These are phyloP conservation scores for Geopemphigus sp. DNA, from an alignment of 1,140 invertebrate genomes.

Conservation along the genomic window DNA sequence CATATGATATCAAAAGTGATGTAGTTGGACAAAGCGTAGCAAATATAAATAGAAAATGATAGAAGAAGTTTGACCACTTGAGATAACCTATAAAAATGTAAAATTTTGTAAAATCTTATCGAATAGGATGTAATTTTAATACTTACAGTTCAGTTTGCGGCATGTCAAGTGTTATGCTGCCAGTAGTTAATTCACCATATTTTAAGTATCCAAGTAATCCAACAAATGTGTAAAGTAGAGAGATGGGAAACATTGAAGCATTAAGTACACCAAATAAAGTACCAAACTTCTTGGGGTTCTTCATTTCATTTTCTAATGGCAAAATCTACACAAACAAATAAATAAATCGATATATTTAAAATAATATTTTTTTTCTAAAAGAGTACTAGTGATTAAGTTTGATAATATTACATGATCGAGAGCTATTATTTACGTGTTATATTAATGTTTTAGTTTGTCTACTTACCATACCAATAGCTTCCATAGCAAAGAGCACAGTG, in stretches of 20 bases:
- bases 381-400: too few relatives aligned
- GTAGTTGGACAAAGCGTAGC: slow-evolving; percentile 83
- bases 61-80: slow-evolving; percentile 73
- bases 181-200: slow-evolving; percentile 65
- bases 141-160: slow-evolving; percentile 63
- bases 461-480: slow-evolving; percentile 67
- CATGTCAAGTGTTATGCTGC: slow-evolving; percentile 71
- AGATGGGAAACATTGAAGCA: slow-evolving; percentile 71
- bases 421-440: not conserved
- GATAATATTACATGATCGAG: too few relatives aligned
- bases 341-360: not conserved
- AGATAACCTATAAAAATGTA: slow-evolving; percentile 63
- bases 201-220: slow-evolving; percentile 83
- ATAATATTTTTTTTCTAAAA: too few relatives aligned
- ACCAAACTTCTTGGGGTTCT: slow-evolving; percentile 68
- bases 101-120: too few relatives aligned
- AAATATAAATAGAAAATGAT: slow-evolving; percentile 77
- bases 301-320: slow-evolving; percentile 84
- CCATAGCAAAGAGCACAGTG: slow-evolving; percentile 66
- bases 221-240: slow-evolving; percentile 71
- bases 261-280: slow-evolving; percentile 73
- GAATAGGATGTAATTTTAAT: not conserved
- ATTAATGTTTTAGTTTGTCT: slow-evolving; percentile 49
- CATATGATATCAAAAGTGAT: slow-evolving; percentile 86
- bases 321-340: slow-evolving; percentile 64